Conservation (phyloP, 2,888 invertebrate species). For the Rhamnusium bicolor region DNA sequence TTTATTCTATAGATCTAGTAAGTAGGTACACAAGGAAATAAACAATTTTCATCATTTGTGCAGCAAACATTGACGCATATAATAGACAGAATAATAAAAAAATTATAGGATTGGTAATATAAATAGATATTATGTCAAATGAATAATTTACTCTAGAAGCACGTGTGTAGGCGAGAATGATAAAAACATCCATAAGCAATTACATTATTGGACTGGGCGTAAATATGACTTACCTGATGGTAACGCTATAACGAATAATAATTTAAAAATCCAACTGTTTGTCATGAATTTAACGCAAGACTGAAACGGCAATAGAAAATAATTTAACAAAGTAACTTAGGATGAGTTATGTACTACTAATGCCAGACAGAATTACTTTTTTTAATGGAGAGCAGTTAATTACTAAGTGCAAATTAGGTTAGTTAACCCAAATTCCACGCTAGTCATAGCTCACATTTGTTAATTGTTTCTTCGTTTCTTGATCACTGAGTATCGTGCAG, state of each 20-base stretch:
- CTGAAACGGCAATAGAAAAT: constrained; percentile 9
- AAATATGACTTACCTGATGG: constrained; percentile 3
- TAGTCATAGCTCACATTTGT: constrained; percentile 21
- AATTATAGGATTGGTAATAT: constrained; percentile 36
- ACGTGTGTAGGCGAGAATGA: constrained; percentile 42
- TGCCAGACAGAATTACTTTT: neutral
- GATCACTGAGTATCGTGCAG: neutral
- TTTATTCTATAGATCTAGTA: neutral
- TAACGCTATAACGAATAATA: neutral
- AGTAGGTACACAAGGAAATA: neutral
- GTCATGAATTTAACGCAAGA: constrained; percentile 7
- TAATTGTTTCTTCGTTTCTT: constrained; percentile 4
- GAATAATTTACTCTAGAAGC: constrained; percentile 46
- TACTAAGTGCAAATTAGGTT: constrained; percentile 30
- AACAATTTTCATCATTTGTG: constrained; percentile 1
- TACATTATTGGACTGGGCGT: constrained; percentile 3
- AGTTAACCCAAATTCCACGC: constrained; percentile 33
- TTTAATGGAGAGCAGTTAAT: constrained; percentile 17
- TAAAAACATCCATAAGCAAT: constrained; percentile 18
- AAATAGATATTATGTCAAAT: constrained; percentile 56
- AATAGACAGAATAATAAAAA: constrained; percentile 8
- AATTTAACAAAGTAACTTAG: neutral
- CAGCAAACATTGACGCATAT: neutral
- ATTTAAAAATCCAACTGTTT: neutral
- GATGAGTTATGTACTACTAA: neutral